Evolutionary conservation across 2,113 vertebrate genomes (phyloP), one percentile per base, ranked within the genome.

Genomic region (Tragelaphus strepsiceros): DNA sequence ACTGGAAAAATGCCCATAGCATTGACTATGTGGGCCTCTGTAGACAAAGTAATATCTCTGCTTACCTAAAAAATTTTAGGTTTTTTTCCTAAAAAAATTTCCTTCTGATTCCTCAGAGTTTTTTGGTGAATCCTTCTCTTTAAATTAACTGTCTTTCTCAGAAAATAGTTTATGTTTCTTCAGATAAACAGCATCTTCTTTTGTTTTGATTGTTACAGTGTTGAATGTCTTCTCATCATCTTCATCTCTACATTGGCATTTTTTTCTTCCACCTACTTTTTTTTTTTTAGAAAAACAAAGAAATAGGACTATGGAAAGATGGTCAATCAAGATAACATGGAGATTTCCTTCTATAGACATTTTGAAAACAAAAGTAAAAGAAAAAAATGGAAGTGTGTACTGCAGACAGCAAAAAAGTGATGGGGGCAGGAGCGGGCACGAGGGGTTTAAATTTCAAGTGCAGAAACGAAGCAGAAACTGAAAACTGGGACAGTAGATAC

Each of bases 251-350:
- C 51, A 19, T 53, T 91, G 93, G 49, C 28, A 39, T 21, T 51
- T 83, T 90, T 90, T 49, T 54, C 39, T 39, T 46, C 56, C 14
- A 74, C 16, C 26, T 61, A n/a, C 21, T 39, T 39, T 39, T 13
- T 77, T 19, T 46, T 91, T 83, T 91, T 77, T 17, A 61, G 5
- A 17, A 77, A 95, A 88, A 67, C 64, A 93, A 92, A 93, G 26
- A 77, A 83, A 77, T 14, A 89, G 21, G 19, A 46, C 28, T 84
- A 14, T 85, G 32, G 35, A 32, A 88, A 80, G 39, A 92, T 6
- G 3, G 17, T 8, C 91, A 51, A 85, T 43, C 39, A 84, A 82
- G 77, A 77, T 58, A 39, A 94, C 51, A 39, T 43, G 19, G 19
- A 28, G 21, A 88, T 15, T 22, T 85, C 74, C 53, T 71, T 54